Base-by-base conservation (phyloP, 2,888 invertebrate genomes). In the Fragum sueziense region DNA sequence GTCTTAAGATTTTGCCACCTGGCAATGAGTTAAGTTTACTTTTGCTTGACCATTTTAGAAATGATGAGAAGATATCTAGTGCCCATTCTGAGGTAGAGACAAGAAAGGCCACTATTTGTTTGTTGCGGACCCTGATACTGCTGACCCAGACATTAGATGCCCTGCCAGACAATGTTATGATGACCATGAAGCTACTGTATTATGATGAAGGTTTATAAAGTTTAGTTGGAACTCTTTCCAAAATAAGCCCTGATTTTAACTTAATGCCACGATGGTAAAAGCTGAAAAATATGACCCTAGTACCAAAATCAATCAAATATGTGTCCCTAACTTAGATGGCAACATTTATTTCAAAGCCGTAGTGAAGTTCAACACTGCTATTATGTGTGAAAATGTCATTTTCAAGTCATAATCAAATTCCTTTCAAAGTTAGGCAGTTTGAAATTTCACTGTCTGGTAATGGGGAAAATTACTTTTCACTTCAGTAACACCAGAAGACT, bases 141-240 rank as follows among this genome's bases (percentile, higher is more conserved):
- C 88, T 93, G 22, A 92, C 92, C 14, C 92, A 93, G 82, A 91
- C 91, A 0, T 86, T 93, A 37, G 87, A 91, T 57, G 88, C 91
- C 33, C 86, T 94, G 20, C 94, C 94, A 27, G 90, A 91, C 69
- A 89, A 92, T 80, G 91, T 93, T 57, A 90, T 91, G 88, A 90
- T 94, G 88, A 91, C 93, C 62, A 93, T 94, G 93, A 93, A 93
- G 79, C 88, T 94, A 3, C 86, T 92, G 29, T 94, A 94, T 80
- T 93, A 92, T 90, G 93, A 94, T 87, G 92, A 93, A 68, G 91
- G 92, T 92, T 33, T 33, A 33, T 47, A 9, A n/a, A n/a, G n/a
- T n/a, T n/a, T n/a, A n/a, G n/a, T n/a, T n/a, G n/a, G n/a, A n/a
- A n/a, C n/a, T n/a, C n/a, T n/a, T n/a, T n/a, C n/a, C n/a, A n/a